Conservation (phyloP, 2,113 vertebrate species). For the Pogonocichla stellata region DNA sequence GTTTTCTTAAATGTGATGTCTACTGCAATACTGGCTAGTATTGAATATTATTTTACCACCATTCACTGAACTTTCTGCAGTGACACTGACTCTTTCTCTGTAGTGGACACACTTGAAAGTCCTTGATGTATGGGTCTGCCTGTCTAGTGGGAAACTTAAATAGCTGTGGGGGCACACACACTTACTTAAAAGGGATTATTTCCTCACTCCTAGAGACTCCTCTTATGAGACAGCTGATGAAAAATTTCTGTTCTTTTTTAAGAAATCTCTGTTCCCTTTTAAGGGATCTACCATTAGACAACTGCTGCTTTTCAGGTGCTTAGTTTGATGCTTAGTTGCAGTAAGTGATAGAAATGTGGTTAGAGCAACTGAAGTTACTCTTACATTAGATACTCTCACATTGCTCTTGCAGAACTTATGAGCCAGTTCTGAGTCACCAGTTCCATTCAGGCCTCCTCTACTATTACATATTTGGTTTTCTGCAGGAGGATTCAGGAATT, state of each 20-base stretch:
- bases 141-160: neutral
- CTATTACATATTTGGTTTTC: neutral
- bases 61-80: neutral
- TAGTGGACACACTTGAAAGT: neutral
- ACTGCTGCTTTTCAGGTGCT: neutral
- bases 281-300: neutral
- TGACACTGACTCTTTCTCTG: neutral
- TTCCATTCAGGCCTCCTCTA: neutral
- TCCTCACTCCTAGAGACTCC: neutral
- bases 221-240: neutral
- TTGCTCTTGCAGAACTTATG: neutral
- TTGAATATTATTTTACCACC: neutral
- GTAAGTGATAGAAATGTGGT: neutral
- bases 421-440: neutral
- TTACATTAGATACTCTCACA: neutral
- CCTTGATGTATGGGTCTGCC: neutral
- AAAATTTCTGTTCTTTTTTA: neutral
- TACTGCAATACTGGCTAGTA: neutral
- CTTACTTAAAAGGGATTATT: neutral
- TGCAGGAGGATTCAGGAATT: neutral
- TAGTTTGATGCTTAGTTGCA: neutral
- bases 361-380: neutral
- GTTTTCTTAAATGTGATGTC: neutral
- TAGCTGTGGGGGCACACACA: neutral
- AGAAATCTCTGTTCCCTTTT: neutral